Base-by-base conservation (phyloP, 2,888 invertebrate genomes). In the Thumatha senex region DNA sequence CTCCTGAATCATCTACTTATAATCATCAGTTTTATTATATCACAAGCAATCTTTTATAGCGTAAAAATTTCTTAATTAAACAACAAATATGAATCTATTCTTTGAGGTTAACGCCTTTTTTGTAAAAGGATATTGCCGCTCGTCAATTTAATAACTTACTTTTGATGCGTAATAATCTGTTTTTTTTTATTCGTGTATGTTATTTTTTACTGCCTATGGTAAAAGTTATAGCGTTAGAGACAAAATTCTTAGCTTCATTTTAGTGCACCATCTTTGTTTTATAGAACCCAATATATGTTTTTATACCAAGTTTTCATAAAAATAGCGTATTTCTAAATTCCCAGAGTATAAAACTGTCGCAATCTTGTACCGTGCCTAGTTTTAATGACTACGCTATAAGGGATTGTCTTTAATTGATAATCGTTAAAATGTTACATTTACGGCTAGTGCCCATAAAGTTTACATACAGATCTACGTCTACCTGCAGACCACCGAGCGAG, bases 41-140 rank as follows among this genome's bases (percentile, higher is more conserved):
- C 80, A 79, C 68, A 75, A 74, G 62, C 72, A 72, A 67, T 74
- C 76, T 76, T 76, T 84, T 85, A 86, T 80, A 83, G 80, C 84
- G 86, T 86, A 81, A 87, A 86, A 86, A 84, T 81, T 76, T 75
- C 70, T 85, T 86, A 88, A 88, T 88, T 87, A 86, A 85, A 87
- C 83, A 83, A 67, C 80, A 84, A 87, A 84, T 82, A 83, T 76
- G 75, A 78, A 74, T 77, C 77, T 67, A 79, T 85, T 84, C 78
- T 81, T 80, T 65, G 77, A 75, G 81, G 81, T 84, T 82, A 83
- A 83, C 86, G 82, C 81, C 79, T 84, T 85, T 84, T 84, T 83
- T 82, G 70, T 80, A 61, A 80, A 82, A 80, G 79, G 73, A 69
- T 78, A 80, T 76, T 70, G 84, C 86, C 84, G 85, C 86, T 85